Evolutionary conservation across 2,113 vertebrate genomes (phyloP).

Genomic region (Cynopterus brachyotis): DNA sequence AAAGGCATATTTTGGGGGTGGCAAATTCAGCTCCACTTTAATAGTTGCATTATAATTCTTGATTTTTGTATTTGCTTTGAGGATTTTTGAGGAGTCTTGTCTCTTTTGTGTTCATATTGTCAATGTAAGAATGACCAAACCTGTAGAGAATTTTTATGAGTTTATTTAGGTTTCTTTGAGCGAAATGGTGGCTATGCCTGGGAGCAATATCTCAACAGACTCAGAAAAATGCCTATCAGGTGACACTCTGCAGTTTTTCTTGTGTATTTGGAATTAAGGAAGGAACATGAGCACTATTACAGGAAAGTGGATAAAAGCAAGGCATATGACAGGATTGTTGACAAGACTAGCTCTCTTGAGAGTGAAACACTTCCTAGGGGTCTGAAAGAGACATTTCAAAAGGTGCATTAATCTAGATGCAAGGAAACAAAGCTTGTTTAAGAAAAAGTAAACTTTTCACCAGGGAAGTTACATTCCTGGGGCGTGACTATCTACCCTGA

Average conservation of each 20-base stretch:
- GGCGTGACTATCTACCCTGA: neutral
- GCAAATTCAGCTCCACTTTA: neutral
- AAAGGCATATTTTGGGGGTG: neutral
- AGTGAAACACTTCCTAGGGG: neutral
- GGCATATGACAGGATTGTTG: neutral
- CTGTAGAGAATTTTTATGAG: neutral
- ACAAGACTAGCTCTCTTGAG: neutral
- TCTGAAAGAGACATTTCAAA: neutral
- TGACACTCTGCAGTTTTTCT: neutral
- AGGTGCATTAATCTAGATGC: no score
- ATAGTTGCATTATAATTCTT: neutral
- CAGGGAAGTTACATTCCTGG: no score
- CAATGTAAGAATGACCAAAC: neutral
- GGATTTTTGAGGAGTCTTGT: neutral
- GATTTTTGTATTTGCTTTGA: neutral
- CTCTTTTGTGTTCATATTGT: neutral
- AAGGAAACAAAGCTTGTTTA: neutral
- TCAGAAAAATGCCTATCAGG: neutral
- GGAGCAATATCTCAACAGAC: neutral
- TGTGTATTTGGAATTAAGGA: neutral
- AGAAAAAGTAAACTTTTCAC: neutral
- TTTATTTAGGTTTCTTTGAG: neutral
- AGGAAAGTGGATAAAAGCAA: neutral
- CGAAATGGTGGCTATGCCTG: neutral
- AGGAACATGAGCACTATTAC: neutral